These are phyloP conservation scores for Cynopterus sphinx DNA, from an alignment of 2,797 vertebrate species.

Conservation along the genomic window DNA sequence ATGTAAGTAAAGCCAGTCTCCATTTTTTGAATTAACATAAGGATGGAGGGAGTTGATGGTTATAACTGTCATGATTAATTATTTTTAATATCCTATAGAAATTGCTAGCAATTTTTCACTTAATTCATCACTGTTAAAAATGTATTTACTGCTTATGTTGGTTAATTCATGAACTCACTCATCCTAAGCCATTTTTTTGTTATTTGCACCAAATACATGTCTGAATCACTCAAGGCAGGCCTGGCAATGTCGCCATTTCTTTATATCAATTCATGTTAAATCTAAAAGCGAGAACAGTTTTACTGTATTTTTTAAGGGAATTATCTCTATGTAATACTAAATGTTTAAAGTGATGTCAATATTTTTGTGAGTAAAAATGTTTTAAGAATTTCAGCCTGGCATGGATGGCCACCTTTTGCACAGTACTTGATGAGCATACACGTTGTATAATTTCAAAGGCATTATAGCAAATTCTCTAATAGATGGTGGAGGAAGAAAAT, in stretches of 20 bases:
- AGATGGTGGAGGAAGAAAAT: neutral
- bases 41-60: neutral
- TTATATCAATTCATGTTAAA: neutral
- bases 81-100: constrained; percentile 39
- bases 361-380: constrained; percentile 26
- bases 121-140: constrained; percentile 31
- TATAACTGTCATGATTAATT: constrained; percentile 11
- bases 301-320: neutral
- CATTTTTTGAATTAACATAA: constrained; percentile 24
- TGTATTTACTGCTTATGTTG: neutral
- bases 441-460: neutral
- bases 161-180: neutral
- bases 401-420: neutral
- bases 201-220: constrained; percentile 23
- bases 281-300: neutral
- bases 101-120: neutral
- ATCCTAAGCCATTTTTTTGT: neutral
- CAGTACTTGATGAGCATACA: neutral
- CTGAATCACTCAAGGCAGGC: neutral
- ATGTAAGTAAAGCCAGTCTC: neutral
- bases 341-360: constrained; percentile 7
- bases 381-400: neutral
- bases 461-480: neutral
- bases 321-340: neutral
- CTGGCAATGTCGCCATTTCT: neutral